phyloP scores from a whole-genome alignment of 1,140 invertebrate species.

The Stegodyphus mimosarum region DNA sequence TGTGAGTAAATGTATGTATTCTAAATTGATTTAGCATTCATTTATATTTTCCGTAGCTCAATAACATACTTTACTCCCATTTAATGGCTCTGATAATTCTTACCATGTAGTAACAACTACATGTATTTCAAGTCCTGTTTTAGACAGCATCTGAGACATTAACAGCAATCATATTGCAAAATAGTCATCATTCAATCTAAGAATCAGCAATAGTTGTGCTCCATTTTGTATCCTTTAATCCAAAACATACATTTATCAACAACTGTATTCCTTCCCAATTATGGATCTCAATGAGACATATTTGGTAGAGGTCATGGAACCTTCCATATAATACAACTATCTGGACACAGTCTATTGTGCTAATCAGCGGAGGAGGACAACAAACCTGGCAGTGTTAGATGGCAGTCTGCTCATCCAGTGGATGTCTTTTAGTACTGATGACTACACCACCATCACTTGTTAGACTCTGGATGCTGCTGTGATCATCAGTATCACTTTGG shows the following conservation, averaged over 20 bases:
- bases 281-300: constrained; percentile 49
- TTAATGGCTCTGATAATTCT: background rate
- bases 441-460: constrained; percentile 83
- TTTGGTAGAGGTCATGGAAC: constrained; percentile 30
- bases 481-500: constrained; percentile 86
- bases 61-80: background rate
- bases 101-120: background rate
- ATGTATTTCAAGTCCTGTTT: constrained; percentile 48
- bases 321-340: constrained; percentile 56
- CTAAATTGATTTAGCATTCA: background rate
- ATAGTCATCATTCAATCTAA: constrained; percentile 50
- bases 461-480: constrained; percentile 78
- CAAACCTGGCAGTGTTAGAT: constrained; percentile 61
- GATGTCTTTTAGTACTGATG: constrained; percentile 78
- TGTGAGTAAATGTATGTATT: background rate
- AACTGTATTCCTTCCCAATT: constrained; percentile 21
- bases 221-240: background rate
- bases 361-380: constrained; percentile 60
- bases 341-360: constrained; percentile 60
- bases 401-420: constrained; percentile 64
- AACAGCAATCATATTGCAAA: constrained; percentile 55
- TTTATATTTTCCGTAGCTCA: background rate
- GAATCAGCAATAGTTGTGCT: constrained; percentile 43
- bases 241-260: constrained; percentile 35
- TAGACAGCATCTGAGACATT: constrained; percentile 36